Evolutionary conservation across 2,113 vertebrate species (phyloP), one percentile per base, ranked within the genome.

Genomic region (Pterocles gutturalis): DNA sequence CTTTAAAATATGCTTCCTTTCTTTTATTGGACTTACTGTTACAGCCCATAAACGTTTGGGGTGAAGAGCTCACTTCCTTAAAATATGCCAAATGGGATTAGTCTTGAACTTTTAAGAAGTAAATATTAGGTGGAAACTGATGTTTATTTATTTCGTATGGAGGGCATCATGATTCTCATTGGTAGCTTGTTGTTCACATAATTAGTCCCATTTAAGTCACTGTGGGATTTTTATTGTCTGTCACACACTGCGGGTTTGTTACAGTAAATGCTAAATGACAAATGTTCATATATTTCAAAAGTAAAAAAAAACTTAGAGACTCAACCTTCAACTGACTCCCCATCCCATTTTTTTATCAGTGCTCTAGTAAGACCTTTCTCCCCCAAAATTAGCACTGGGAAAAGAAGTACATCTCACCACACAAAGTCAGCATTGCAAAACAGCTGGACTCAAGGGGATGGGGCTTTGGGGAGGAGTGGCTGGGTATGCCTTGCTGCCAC

Each of bases 11-110:
- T 51, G 55, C 79, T 91, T 89, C 34, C 29, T 95, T 92, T 94
- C 61, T 94, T 94, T 95, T 94, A 91, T 83, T 93, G 14, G 70
- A 57, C 51, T 87, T 87, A 69, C 72, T 91, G 81, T 82, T 94
- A 87, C 62, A 91, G 70, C 66, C 78, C 70, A 90, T 94, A 96
- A 96, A 95, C 49, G 69, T 87, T 85, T 79, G 66, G 57, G 96
- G 78, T 95, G 93, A 96, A 93, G 89, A 96, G 58, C 94, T 96
- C 62, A 69, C 61, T 89, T 96, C 84, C 89, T 90, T 76, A 89
- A 91, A 95, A 91, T 83, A 93, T 34, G 78, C 71, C 92, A 87
- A 93, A 58, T 75, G 72, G 85, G 71, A 92, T 95, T 94, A 89
- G 29, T 80, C 85, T 81, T 81, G 85, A 90, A 89, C 51, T 90